These are phyloP conservation scores for Acanthosepion esculentum DNA, from an alignment of 2,888 invertebrate genomes.

Conservation along the genomic window DNA sequence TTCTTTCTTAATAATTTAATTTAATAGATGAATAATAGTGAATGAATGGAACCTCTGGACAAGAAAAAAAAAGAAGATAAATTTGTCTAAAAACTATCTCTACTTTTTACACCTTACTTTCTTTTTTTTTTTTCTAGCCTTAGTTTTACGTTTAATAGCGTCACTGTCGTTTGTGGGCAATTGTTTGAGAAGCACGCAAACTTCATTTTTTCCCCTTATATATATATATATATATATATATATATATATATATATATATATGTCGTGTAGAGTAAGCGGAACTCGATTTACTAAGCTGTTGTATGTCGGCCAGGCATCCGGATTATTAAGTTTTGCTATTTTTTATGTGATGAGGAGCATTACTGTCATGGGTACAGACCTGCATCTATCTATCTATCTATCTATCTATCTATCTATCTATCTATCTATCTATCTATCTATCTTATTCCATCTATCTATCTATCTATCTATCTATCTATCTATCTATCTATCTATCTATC, in stretches of 20 bases:
- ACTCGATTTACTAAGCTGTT: neutral
- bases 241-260: neutral
- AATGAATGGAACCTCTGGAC: no score
- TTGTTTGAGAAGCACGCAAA: neutral
- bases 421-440: neutral
- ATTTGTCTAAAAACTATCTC: no score
- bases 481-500: neutral
- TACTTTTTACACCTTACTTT: no score
- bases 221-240: no score
- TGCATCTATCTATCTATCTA: neutral
- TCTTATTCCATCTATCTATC: neutral
- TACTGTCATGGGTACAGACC: neutral
- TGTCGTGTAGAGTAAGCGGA: neutral
- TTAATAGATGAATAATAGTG: no score
- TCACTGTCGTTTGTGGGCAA: neutral
- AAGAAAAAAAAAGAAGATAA: no score
- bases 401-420: no score
- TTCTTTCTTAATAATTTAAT: no score
- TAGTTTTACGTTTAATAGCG: no score
- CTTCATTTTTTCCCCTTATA: neutral
- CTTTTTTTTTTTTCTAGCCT: no score
- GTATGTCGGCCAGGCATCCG: slow-evolving; percentile 12
- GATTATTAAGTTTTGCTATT: neutral
- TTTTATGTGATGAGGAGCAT: neutral
- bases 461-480: neutral